Percentiles rank a stretch among this genome's conserved stretches.
phyloP scores from a whole-genome alignment of 2,797 vertebrate genomes.

The Pelodytes ibericus region DNA sequence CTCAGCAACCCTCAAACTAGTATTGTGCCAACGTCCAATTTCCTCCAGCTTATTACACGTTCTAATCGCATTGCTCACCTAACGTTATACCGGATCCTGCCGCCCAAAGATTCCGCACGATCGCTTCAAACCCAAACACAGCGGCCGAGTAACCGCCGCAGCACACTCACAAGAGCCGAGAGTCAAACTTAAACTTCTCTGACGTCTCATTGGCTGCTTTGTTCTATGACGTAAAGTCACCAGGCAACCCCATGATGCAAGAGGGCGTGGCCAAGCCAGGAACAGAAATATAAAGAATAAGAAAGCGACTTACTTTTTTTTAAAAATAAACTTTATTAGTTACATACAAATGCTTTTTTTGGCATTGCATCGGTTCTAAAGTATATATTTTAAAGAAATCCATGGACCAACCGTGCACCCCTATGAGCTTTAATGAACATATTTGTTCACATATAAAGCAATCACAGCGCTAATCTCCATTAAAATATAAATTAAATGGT shows the following conservation, averaged over 20 bases:
- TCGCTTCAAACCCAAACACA: not conserved
- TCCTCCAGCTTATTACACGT: not conserved
- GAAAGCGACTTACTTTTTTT: not conserved
- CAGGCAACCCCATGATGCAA: not conserved
- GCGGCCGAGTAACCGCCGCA: not conserved
- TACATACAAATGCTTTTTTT: too few relatives aligned
- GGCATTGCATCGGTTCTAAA: too few relatives aligned
- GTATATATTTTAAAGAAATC: too few relatives aligned
- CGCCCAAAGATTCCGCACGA: not conserved
- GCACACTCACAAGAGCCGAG: not conserved
- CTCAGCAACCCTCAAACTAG: not conserved
- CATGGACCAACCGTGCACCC: too few relatives aligned
- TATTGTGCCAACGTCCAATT: not conserved
- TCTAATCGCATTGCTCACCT: not conserved
- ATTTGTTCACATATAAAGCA: too few relatives aligned
- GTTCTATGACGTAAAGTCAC: not conserved
- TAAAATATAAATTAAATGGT: too few relatives aligned
- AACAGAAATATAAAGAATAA: too few relatives aligned
- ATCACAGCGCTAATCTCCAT: too few relatives aligned
- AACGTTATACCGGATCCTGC: not conserved
- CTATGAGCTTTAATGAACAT: too few relatives aligned
- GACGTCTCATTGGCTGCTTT: conserved; percentile 17
- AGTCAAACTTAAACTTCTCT: conserved; percentile 46
- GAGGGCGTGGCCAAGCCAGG: not conserved
- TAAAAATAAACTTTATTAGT: conserved; percentile 36